These are phyloP conservation scores for Aselliscus stoliczkanus DNA, from an alignment of 2,797 vertebrate species.

Conservation along the genomic window DNA sequence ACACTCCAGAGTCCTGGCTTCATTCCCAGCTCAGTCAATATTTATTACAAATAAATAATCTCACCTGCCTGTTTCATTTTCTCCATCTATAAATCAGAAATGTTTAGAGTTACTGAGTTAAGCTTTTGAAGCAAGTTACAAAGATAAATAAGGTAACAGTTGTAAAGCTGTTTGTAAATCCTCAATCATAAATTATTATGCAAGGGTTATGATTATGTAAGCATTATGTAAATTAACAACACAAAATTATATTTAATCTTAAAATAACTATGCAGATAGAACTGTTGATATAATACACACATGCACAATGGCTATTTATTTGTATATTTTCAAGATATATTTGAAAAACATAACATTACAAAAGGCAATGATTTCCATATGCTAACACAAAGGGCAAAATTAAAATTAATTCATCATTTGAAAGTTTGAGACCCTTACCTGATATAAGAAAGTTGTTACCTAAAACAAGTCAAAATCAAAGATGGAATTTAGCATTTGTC, in stretches of 20 bases:
- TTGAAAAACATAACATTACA: neutral
- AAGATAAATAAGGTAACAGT: constrained; percentile 53
- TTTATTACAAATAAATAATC: constrained; percentile 66
- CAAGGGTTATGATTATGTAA: constrained; percentile 12
- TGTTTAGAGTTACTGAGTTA: constrained; percentile 30
- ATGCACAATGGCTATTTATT: neutral
- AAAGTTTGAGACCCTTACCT: neutral
- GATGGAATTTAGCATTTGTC: neutral
- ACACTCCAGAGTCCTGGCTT: constrained; percentile 53
- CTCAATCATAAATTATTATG: constrained; percentile 30
- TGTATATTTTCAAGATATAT: neutral
- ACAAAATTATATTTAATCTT: constrained; percentile 24
- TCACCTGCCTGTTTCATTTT: constrained; percentile 66
- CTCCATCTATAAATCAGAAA: constrained; percentile 59
- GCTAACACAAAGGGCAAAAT: neutral
- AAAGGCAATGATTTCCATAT: neutral
- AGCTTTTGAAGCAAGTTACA: constrained; percentile 21
- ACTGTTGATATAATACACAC: neutral
- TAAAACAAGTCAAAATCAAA: neutral
- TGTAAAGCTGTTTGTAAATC: constrained; percentile 43
- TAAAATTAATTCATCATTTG: neutral
- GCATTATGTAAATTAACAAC: constrained; percentile 24
- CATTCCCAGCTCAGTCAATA: constrained; percentile 65
- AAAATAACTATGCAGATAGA: neutral
- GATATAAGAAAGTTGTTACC: neutral